A percentile compares a stretch with the other conserved stretches of the same genome.
Conservation (phyloP, 2,888 invertebrate species). For the Hirtodrosophila alboralis region DNA sequence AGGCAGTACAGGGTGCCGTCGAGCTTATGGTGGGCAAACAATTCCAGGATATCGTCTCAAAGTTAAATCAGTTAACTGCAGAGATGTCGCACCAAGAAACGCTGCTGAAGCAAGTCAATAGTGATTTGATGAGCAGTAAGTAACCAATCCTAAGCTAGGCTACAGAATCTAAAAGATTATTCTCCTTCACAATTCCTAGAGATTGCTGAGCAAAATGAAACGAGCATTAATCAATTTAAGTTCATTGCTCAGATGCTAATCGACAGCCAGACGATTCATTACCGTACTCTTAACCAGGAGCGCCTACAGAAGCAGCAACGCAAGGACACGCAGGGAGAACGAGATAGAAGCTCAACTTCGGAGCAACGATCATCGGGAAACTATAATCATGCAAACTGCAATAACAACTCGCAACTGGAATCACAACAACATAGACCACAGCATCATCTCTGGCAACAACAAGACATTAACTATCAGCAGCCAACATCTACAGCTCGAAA, state of each 20-base stretch:
- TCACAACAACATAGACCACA: constrained; percentile 26
- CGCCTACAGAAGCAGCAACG: constrained; percentile 4
- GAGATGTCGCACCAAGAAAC: constrained; percentile 45
- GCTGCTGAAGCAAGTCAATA: constrained; percentile 37
- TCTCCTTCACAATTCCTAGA: constrained; percentile 30
- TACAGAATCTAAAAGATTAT: too few relatives aligned
- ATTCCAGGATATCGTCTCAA: constrained; percentile 38
- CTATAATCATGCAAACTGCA: not conserved
- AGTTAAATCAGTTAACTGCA: constrained; percentile 35
- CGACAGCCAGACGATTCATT: constrained; percentile 60
- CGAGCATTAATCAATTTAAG: constrained; percentile 68
- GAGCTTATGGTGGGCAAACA: constrained; percentile 47
- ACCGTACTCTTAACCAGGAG: constrained; percentile 37
- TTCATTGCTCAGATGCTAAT: constrained; percentile 74
- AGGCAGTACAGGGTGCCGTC: constrained; percentile 69
- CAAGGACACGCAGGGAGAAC: constrained; percentile 14
- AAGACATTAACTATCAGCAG: not conserved
- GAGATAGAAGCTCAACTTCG: constrained; percentile 2
- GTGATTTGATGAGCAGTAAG: constrained; percentile 62
- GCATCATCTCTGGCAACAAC: constrained; percentile 50
- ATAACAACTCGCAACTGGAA: not conserved
- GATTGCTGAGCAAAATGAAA: constrained; percentile 51
- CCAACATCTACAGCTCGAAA: not conserved
- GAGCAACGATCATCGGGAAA: not conserved
- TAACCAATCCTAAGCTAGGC: not conserved